These are phyloP conservation scores for Procambarus clarkii DNA, from an alignment of 1,140 invertebrate genomes.

Conservation along the genomic window DNA sequence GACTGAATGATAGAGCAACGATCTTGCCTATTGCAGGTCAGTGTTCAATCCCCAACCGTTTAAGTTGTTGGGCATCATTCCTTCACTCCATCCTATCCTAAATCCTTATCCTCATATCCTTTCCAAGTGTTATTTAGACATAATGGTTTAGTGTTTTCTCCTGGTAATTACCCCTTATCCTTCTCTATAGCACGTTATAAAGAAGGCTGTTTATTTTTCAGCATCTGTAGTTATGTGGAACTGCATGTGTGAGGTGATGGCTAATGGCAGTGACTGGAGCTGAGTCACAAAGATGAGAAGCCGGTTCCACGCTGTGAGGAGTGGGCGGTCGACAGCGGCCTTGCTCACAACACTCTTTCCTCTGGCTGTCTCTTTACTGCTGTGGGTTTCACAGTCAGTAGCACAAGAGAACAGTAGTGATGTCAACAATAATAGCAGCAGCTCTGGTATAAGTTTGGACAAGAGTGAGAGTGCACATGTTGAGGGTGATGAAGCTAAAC, in stretches of 20 bases:
- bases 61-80: no score
- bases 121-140: no score
- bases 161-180: not conserved
- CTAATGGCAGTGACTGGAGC: conserved; percentile 9
- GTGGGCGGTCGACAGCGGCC: conserved; percentile 45
- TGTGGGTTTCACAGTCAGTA: conserved; percentile 54
- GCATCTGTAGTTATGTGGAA: not conserved
- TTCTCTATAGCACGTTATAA: not conserved
- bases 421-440: conserved; percentile 19
- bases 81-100: no score
- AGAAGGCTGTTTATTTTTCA: not conserved
- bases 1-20: not conserved
- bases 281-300: conserved; percentile 33
- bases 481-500: conserved; percentile 22
- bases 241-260: not conserved
- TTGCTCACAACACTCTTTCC: conserved; percentile 55
- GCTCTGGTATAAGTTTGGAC: not conserved
- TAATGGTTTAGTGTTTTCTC: no score
- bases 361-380: conserved; percentile 44
- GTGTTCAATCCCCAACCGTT: no score
- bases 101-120: no score
- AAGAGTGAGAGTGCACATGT: not conserved
- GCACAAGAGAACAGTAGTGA: conserved; percentile 49
- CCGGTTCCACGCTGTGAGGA: conserved; percentile 16
- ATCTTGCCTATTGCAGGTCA: no score